Evolutionary conservation across 2,888 invertebrate genomes (phyloP).

Genomic region (Cantharis rustica): DNA sequence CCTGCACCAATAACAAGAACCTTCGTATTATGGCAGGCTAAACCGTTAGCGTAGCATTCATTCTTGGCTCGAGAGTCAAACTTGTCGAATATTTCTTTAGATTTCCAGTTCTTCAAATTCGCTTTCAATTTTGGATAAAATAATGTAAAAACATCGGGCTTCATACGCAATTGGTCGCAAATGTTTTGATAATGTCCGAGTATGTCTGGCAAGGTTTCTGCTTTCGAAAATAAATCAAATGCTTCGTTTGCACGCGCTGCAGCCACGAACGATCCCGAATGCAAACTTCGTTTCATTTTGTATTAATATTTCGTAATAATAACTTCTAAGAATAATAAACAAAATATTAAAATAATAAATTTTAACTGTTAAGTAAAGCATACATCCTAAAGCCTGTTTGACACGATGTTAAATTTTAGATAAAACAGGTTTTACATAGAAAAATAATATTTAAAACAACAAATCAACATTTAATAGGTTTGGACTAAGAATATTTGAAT

Average conservation of each 20-base stretch:
- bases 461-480: too few relatives aligned
- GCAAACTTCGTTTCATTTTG: not conserved
- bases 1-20: conserved; percentile 96
- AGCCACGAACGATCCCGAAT: conserved; percentile 55
- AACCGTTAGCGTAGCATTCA: conserved; percentile 89
- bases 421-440: too few relatives aligned
- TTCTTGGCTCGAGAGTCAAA: conserved; percentile 91
- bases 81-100: conserved; percentile 95
- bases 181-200: conserved; percentile 78
- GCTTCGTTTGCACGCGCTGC: conserved; percentile 80
- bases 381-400: too few relatives aligned
- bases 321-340: too few relatives aligned
- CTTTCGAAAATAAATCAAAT: conserved; percentile 91
- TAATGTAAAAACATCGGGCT: conserved; percentile 78
- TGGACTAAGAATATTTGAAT: too few relatives aligned
- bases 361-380: too few relatives aligned
- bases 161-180: conserved; percentile 82
- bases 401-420: too few relatives aligned
- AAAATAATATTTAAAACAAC: too few relatives aligned
- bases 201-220: conserved; percentile 88
- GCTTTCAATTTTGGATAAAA: conserved; percentile 89
- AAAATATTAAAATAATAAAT: too few relatives aligned
- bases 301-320: too few relatives aligned
- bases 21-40: conserved; percentile 77
- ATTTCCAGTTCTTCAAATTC: conserved; percentile 88